These are phyloP conservation scores for Telmatochromis sp. DNA, from an alignment of 2,113 vertebrate genomes.

Conservation along the genomic window DNA sequence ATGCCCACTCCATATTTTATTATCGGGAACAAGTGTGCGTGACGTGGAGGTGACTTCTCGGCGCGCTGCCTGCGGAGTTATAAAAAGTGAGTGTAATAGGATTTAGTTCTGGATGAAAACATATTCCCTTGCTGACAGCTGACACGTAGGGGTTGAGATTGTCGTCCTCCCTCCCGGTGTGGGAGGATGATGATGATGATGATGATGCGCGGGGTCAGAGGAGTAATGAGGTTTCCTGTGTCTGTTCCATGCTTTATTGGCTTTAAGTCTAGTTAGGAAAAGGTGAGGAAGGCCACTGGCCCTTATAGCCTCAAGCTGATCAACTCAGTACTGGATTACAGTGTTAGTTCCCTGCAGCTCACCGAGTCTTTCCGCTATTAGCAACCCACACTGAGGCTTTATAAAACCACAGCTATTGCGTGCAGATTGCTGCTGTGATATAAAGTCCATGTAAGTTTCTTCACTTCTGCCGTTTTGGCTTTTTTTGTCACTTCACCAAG, in stretches of 20 bases:
- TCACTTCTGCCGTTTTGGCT: neutral
- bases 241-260: neutral
- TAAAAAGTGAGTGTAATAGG: neutral
- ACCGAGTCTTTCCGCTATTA: neutral
- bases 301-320: conserved; percentile 6
- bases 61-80: neutral
- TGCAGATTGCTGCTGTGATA: neutral
- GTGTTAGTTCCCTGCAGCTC: neutral
- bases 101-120: neutral
- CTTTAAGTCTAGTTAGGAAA: neutral
- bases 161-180: neutral
- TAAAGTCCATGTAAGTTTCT: neutral
- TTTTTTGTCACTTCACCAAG: neutral
- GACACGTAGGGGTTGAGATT: neutral
- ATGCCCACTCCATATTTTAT: neutral
- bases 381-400: neutral
- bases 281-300: neutral
- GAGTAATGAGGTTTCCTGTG: conserved; percentile 17
- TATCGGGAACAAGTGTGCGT: neutral
- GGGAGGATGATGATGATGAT: neutral
- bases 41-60: neutral
- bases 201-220: neutral
- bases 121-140: neutral
- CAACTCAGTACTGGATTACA: conserved; percentile 31
- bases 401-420: neutral